Evolutionary conservation across 1,140 invertebrate genomes (phyloP).

Genomic region (Drosophila bocqueti): DNA sequence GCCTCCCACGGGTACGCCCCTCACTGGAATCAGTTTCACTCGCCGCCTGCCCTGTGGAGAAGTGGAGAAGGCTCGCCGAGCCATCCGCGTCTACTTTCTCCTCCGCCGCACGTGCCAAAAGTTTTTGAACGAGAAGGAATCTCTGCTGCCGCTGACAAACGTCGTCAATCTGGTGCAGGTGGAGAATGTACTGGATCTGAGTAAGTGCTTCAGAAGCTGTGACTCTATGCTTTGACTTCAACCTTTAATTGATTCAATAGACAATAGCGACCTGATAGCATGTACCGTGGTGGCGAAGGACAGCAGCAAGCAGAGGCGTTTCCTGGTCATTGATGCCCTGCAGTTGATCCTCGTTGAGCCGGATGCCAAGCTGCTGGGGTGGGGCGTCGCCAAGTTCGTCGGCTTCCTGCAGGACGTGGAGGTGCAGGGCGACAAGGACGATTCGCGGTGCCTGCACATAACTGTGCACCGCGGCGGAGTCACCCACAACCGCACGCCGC

Average conservation of each 20-base stretch:
- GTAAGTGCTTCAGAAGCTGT: constrained; percentile 87
- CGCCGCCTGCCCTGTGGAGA: constrained; percentile 98
- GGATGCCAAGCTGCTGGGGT: constrained; percentile 95
- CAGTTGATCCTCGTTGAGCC: constrained; percentile 99
- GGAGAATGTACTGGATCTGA: constrained; percentile 96
- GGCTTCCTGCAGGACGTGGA: constrained; percentile 94
- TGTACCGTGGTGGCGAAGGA: constrained; percentile 97
- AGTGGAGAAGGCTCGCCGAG: constrained; percentile 96
- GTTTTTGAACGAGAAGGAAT: constrained; percentile 93
- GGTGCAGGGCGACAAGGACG: constrained; percentile 96
- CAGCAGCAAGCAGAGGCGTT: constrained; percentile 94
- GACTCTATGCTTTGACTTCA: not conserved
- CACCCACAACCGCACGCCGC: constrained; percentile 89
- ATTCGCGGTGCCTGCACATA: constrained; percentile 97
- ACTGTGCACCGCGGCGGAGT: constrained; percentile 93
- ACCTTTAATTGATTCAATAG: constrained; percentile 85
- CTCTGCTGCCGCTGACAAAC: constrained; percentile 96
- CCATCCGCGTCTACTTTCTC: constrained; percentile 97
- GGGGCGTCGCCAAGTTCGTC: constrained; percentile 98
- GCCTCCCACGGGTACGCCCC: constrained; percentile 97
- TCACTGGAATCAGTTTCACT: constrained; percentile 98
- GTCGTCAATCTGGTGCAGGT: constrained; percentile 95
- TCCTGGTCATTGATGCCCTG: constrained; percentile 97
- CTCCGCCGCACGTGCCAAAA: constrained; percentile 93
- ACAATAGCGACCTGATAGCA: constrained; percentile 98